Evolutionary conservation across 1,140 invertebrate genomes (phyloP), one percentile per base, ranked within the genome.

Genomic region (Samia ricini): DNA sequence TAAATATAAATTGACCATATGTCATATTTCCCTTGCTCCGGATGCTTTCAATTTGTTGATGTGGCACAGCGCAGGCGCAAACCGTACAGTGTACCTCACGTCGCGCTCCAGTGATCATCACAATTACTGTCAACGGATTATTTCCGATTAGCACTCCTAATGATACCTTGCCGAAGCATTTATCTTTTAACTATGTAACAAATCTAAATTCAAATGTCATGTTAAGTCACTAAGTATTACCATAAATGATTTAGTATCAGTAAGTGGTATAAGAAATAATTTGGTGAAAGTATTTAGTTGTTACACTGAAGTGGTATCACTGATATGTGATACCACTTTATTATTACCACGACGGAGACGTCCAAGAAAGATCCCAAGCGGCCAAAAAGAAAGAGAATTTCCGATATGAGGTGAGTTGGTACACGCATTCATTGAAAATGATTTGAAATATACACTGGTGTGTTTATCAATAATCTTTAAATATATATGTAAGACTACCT

Each of bases 1-100:
- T 82, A 82, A 76, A 81, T 76, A 82, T 86, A 89, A 86, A 89
- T 87, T 89, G 82, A 83, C 81, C 85, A 81, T 85, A 79, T 77
- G 80, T 83, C 85, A 88, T 83, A 89, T 91, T 89, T 89, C 89
- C 89, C 81, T 89, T 80, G 77, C 60, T 76, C 88, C 89, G 89
- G 89, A 91, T 91, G 83, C 74, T 76, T 77, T 83, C 89, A 91
- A 91, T 91, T 91, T 88, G 85, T 68, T 61, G 69, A 64, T 69
- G 72, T 65, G 76, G 74, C 72, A 75, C 73, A 71, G 83, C 81
- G 81, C 80, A 72, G 65, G 77, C 75, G 71, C 71, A 71, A 64
- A 68, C 69, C 68, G 64, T 63, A 79, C 79, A 85, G 77, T 85
- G 70, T 69, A 61, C 69, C 66, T 66, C 48, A 59, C 61, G 63